Evolutionary conservation across 2,888 invertebrate species (phyloP), one percentile per base, ranked within the genome.

Genomic region (Nasonovia ribisnigri): DNA sequence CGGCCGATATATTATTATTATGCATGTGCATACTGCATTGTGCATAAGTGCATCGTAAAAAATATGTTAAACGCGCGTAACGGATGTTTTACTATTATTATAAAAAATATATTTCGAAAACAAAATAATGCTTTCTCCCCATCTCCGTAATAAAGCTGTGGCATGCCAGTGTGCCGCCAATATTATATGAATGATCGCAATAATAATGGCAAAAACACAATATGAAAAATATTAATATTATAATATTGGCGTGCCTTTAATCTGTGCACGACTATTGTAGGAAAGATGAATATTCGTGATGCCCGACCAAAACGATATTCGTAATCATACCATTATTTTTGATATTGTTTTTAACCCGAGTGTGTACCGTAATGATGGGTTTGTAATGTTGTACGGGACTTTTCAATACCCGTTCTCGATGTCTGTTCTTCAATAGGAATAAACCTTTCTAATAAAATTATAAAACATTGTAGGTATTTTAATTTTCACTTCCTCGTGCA

Each of bases 41-140:
- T 48, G 26, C 54, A 43, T 67, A 84, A 16, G 26, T 89, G 93
- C 89, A 48, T 90, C 84, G 84, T 93, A 92, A 88, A 88, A 92
- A 89, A 26, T 57, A 57, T 57, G 67, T 92, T 46, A 20, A 77
- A 92, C 26, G 57, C 42, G 90, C 93, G 84, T 86, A 93, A 93
- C 90, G 93, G 93, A 89, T 60, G 93, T 93, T 93, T 84, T 93
- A 84, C 93, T 60, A 93, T 89, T 93, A 93, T 93, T 54, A 90
- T 57, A 67, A 26, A 67, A 51, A 36, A 88, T 51, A 54, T 26
- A 57, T 90, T 86, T 93, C 60, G 86, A 60, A 93, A 88, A 88
- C 4, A 87, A 48, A 48, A 57, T 87, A 26, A 84, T 89, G 93
- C 90, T 90, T 93, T 93, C 90, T 93, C 90, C 57, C 84, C 48